Base-by-base conservation (phyloP, 2,797 vertebrate genomes). In the Poecilia picta region DNA sequence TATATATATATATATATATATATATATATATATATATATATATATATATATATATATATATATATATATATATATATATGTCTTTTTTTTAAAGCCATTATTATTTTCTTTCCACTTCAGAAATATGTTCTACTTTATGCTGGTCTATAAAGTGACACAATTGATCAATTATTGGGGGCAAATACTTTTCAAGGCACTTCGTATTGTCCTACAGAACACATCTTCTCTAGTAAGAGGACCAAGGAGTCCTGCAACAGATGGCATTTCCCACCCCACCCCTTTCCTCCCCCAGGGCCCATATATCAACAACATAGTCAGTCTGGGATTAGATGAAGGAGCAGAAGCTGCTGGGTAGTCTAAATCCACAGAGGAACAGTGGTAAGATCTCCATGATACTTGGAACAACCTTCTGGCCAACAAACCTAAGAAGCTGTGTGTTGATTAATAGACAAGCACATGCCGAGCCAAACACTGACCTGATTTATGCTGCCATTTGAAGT, bases 221-320 rank as follows among this genome's bases (percentile, higher is more conserved):
- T 75, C 82, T 84, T 73, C 85, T 79, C 59, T 43, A 55, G 43
- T 62, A 74, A 70, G 78, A 68, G 73, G 73, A 76, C 59, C 70
- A 72, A 71, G 59, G 43, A 73, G 83, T 80, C 72, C 59, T 73
- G 79, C 59, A 87, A 83, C 87, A 89, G 85, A 89, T 89, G 87
- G 87, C 43, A 31, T 47, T 55, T 53, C 73, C 74, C 73, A 66
- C 78, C 33, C 36, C 55, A 41, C 76, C 43, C 11, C 31, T 23
- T 62, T 71, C 57, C 74, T 64, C 68, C 75, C 80, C 79, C 49
- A 68, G 68, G 55, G 78, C 70, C 62, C 45, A 77, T 72, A 81
- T 82, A 79, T 66, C 84, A 77, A 78, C 81, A 80, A 79, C 84
- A 73, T 76, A 75, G 73, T 81, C 83, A 68, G 81, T 77, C 79